These are phyloP conservation scores for Bactericera cockerelli DNA, from an alignment of 1,140 invertebrate species.

Conservation along the genomic window DNA sequence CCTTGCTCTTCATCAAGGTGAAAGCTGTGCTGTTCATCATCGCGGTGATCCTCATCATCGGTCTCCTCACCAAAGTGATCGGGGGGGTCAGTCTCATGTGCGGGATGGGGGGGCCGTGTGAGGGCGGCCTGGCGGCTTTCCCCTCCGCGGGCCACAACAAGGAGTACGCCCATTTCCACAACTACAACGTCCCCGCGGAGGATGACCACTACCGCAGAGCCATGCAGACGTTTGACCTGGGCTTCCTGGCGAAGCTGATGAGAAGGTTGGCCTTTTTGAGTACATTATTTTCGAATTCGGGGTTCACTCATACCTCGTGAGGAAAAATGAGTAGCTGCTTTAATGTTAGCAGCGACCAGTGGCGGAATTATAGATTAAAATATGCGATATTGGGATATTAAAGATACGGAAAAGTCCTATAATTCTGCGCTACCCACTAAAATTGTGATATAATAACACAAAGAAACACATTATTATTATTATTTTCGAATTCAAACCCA, in stretches of 20 bases:
- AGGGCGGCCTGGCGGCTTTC: not conserved
- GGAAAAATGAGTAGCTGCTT: too few relatives aligned
- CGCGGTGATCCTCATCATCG: not conserved
- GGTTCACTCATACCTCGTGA: too few relatives aligned
- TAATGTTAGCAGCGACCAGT: too few relatives aligned
- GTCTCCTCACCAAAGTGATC: not conserved
- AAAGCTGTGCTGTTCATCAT: conserved; percentile 4
- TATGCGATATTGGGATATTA: too few relatives aligned
- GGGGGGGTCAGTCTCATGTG: not conserved
- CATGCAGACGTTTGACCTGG: not conserved
- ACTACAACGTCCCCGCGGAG: not conserved
- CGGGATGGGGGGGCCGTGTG: conserved; percentile 3
- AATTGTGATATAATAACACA: too few relatives aligned
- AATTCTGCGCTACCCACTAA: too few relatives aligned
- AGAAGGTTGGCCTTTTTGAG: too few relatives aligned
- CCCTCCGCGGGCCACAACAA: not conserved
- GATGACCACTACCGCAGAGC: not conserved
- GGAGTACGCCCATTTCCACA: not conserved
- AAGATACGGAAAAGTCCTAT: too few relatives aligned
- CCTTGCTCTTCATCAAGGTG: not conserved
- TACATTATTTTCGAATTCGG: too few relatives aligned
- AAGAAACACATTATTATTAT: too few relatives aligned
- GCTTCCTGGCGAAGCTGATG: not conserved
- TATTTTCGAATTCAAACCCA: too few relatives aligned
- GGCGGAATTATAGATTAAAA: too few relatives aligned